A percentile compares a stretch with the other conserved stretches of the same genome.
Conservation (phyloP, 1,140 invertebrate species). For the Chionoecetes opilio region DNA sequence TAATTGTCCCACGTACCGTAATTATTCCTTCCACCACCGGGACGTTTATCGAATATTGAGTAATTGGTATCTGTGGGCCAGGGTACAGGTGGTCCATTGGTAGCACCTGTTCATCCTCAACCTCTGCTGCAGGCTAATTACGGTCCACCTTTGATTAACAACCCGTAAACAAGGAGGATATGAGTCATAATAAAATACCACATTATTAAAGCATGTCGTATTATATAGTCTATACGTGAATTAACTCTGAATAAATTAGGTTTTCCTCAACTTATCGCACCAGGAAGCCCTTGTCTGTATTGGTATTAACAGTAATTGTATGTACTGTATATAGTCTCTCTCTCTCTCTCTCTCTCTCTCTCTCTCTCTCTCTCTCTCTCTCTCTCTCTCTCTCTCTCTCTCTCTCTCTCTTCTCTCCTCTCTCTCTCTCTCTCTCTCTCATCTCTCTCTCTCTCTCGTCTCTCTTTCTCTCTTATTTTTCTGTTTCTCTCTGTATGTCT, state of each 20-base stretch:
- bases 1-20: neutral
- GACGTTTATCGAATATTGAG: constrained; percentile 16
- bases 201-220: neutral
- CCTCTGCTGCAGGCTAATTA: neutral
- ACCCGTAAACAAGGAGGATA: constrained; percentile 14
- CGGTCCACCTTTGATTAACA: neutral
- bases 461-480: no score
- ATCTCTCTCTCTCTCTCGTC: no score
- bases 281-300: neutral
- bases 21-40: neutral
- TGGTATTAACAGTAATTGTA: no score
- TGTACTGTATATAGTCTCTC: no score
- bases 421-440: no score
- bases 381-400: no score
- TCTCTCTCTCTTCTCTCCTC: no score
- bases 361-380: no score
- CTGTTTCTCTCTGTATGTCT: no score
- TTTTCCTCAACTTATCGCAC: neutral
- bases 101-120: no score
- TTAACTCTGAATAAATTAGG: neutral
- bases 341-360: no score
- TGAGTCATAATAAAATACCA: constrained; percentile 19
- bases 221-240: neutral
- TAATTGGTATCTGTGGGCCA: neutral
- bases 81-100: neutral